Conservation (phyloP, 2,113 vertebrate species). For the Pithys albifrons region DNA sequence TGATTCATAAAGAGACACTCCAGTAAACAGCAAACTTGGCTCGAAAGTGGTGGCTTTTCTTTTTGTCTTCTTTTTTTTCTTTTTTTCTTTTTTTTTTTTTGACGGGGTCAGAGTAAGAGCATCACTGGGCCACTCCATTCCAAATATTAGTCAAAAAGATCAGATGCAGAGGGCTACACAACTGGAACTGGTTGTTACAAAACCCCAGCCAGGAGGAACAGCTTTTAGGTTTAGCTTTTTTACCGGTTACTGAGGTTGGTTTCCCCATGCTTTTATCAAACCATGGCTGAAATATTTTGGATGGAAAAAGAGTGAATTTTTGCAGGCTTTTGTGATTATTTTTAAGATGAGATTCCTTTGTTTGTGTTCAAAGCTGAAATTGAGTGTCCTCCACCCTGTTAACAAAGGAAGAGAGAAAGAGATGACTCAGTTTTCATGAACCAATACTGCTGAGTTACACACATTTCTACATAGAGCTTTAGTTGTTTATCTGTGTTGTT, state of each 20-base stretch:
- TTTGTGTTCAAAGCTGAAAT: slow-evolving; percentile 28
- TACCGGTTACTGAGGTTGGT: background rate
- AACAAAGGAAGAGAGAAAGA: slow-evolving; percentile 26
- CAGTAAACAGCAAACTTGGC: slow-evolving; percentile 48
- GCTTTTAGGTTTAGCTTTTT: slow-evolving; percentile 16
- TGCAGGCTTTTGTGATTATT: background rate
- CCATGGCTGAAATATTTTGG: background rate
- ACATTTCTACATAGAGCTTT: background rate
- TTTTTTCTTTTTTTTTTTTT: background rate
- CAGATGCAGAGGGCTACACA: background rate
- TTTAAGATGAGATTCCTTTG: background rate
- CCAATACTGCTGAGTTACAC: slow-evolving; percentile 27
- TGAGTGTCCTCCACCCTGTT: slow-evolving; percentile 13
- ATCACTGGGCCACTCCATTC: background rate
- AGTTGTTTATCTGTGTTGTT: slow-evolving; percentile 30
- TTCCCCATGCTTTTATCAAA: background rate
- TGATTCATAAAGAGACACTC: slow-evolving; percentile 52
- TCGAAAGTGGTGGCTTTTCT: background rate
- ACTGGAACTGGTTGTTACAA: slow-evolving; percentile 6
- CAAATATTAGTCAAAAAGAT: background rate
- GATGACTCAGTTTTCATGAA: slow-evolving; percentile 15
- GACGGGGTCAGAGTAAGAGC: fast-evolving
- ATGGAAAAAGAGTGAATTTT: background rate
- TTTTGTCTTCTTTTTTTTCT: background rate
- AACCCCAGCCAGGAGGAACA: background rate